Percentiles rank a stretch among this genome's conserved stretches.
Conservation (phyloP, 2,113 vertebrate genomes). For the Melierax canorus region DNA sequence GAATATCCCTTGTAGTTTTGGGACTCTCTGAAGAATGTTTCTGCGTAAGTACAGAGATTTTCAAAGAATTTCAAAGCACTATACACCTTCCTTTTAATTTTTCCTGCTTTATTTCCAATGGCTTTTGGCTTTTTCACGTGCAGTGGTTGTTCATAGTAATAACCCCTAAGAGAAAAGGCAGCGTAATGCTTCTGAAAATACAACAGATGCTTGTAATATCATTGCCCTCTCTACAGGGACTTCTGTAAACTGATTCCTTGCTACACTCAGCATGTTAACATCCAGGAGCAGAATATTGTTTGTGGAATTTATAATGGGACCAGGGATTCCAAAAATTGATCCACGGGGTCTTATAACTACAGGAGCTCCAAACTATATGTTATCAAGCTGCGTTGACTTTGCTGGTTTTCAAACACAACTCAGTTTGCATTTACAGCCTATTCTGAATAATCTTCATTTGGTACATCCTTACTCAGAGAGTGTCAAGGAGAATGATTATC, state of each 20-base stretch:
- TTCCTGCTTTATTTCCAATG: background rate
- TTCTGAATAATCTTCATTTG: background rate
- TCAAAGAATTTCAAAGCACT: background rate
- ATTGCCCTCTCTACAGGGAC: background rate
- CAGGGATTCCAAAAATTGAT: slow-evolving; percentile 18
- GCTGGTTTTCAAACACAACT: background rate
- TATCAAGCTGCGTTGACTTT: background rate
- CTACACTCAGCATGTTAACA: slow-evolving; percentile 20
- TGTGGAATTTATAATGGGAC: slow-evolving; percentile 17
- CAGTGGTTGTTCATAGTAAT: background rate
- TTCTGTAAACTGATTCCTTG: slow-evolving; percentile 5
- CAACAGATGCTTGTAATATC: slow-evolving; percentile 49
- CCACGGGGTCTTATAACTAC: background rate
- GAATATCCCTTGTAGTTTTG: background rate
- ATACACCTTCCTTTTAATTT: background rate
- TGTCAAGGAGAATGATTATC: background rate
- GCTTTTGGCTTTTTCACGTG: background rate
- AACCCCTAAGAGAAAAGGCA: background rate
- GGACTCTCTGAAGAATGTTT: background rate
- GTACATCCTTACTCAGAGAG: background rate
- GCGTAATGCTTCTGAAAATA: background rate
- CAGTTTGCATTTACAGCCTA: background rate
- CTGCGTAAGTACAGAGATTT: background rate
- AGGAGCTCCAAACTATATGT: background rate
- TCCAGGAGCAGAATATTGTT: background rate